Conservation (phyloP, 2,113 vertebrate species). For the Eupsittula cactorum region DNA sequence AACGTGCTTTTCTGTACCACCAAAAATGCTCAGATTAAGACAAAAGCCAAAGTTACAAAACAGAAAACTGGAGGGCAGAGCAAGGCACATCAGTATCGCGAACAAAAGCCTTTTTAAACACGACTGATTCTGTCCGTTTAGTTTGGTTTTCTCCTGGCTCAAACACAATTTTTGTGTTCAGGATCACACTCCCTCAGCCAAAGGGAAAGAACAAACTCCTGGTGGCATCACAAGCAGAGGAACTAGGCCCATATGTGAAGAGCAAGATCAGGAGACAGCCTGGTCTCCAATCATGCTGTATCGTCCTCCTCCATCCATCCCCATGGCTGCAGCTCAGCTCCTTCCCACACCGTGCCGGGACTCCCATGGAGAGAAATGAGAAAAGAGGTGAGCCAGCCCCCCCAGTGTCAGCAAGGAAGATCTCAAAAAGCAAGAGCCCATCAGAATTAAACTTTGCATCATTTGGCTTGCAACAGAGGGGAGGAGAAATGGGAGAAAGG, state of each 20-base stretch:
- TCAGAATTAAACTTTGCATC: not conserved
- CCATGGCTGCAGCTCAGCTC: not conserved
- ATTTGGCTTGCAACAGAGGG: not conserved
- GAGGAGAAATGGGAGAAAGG: not conserved
- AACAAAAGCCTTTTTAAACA: not conserved
- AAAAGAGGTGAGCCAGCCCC: not conserved
- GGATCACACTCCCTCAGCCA: not conserved
- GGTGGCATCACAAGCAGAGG: not conserved
- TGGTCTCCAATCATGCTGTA: not conserved
- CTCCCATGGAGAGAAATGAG: not conserved
- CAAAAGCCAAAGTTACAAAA: not conserved
- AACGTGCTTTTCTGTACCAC: not conserved
- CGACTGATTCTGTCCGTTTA: not conserved
- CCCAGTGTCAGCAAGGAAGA: not conserved
- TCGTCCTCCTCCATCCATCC: not conserved
- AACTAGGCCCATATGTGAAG: fast-evolving
- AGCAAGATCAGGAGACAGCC: not conserved
- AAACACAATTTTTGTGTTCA: not conserved
- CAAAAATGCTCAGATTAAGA: not conserved
- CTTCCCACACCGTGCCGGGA: not conserved
- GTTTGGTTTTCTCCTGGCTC: not conserved
- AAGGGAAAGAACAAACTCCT: not conserved
- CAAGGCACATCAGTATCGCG: not conserved
- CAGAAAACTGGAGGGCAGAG: not conserved
- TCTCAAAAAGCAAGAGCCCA: not conserved